Conservation (phyloP, 1,140 invertebrate species). For the fruit fly (Drosophila melanogaster) region DNA sequence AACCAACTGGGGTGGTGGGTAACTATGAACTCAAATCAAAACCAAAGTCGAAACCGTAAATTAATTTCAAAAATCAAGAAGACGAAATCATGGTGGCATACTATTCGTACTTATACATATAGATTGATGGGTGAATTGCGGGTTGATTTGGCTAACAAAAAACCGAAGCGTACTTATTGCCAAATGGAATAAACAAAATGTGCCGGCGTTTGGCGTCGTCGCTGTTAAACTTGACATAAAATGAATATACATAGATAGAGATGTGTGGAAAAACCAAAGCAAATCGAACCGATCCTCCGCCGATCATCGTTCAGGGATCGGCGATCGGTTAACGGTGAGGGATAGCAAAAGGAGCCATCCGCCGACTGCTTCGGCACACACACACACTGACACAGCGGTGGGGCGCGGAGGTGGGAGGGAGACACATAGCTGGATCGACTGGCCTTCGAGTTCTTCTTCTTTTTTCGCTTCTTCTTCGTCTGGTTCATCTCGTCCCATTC, state of each 20-base stretch:
- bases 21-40: conserved; percentile 39
- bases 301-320: conserved; percentile 21
- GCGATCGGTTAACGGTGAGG: conserved; percentile 14
- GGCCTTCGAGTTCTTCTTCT: conserved; percentile 9
- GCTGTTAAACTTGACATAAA: conserved; percentile 79
- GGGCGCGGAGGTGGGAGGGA: conserved; percentile 34
- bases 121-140: conserved; percentile 41
- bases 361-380: conserved; percentile 32
- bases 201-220: conserved; percentile 81
- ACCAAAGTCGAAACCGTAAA: conserved; percentile 21
- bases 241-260: conserved; percentile 60
- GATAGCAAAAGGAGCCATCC: conserved; percentile 15
- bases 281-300: conserved; percentile 51
- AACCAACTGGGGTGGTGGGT: conserved; percentile 9
- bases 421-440: conserved; percentile 25
- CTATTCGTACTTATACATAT: conserved; percentile 35
- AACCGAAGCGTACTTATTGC: conserved; percentile 74
- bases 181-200: conserved; percentile 81
- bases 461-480: background rate
- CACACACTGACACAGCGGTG: conserved; percentile 35
- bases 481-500: background rate
- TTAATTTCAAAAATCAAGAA: conserved; percentile 26
- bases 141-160: conserved; percentile 70
- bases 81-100: conserved; percentile 35
- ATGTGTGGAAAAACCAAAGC: conserved; percentile 61